Percentiles rank a stretch among this genome's conserved stretches.
Evolutionary conservation across 2,888 invertebrate species (phyloP).

Genomic region (Dolichopus griseipennis): DNA sequence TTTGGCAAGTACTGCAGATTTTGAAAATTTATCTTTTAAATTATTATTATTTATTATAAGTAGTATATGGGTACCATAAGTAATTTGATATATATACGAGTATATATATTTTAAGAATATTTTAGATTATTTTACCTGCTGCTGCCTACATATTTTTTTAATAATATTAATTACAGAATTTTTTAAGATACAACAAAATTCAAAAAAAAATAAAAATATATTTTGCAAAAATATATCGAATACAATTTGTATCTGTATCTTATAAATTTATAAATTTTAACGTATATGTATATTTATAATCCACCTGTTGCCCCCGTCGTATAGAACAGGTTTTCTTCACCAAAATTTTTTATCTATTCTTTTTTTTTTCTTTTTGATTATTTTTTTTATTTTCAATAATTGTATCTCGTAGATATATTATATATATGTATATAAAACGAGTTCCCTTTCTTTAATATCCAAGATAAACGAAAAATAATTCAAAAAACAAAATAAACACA

Average conservation of each 20-base stretch:
- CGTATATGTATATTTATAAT: not conserved
- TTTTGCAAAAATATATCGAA: not conserved
- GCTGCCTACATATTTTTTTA: not conserved
- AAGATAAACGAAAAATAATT: not conserved
- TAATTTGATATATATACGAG: too few species aligned
- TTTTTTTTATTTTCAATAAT: not conserved
- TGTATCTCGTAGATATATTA: not conserved
- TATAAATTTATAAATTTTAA: too few species aligned
- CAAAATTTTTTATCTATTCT: not conserved
- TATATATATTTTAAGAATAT: too few species aligned
- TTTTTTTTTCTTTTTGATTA: not conserved
- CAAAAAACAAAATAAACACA: not conserved
- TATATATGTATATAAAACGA: not conserved
- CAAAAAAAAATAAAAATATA: not conserved
- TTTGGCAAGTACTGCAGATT: too few species aligned
- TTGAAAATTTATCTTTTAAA: too few species aligned
- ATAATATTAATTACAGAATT: not conserved
- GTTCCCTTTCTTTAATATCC: slow-evolving; percentile 2
- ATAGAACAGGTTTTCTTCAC: not conserved
- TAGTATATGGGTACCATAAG: too few species aligned
- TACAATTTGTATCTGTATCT: not conserved
- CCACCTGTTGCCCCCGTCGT: slow-evolving; percentile 4
- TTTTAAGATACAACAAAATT: not conserved
- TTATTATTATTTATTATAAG: too few species aligned
- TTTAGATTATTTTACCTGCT: not conserved